Evolutionary conservation across 2,113 vertebrate genomes (phyloP), one percentile per base, ranked within the genome.

Genomic region (Genyomyrus donnyi): DNA sequence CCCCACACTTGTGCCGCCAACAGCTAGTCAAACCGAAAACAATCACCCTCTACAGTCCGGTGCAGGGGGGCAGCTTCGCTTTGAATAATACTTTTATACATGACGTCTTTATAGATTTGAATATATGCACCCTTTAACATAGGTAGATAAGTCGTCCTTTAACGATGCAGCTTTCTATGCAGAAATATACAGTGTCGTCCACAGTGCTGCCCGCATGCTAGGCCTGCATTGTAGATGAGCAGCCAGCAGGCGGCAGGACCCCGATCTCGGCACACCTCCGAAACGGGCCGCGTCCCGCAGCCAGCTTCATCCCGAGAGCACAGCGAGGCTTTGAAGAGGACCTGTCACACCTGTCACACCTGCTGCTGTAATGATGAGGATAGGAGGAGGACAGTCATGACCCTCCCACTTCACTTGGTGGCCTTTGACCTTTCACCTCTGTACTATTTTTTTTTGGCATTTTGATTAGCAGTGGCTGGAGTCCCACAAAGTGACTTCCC

Each of bases 41-140:
- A 7, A 87, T n/a, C 85, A 24, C 46, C 89, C 31, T 80, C 66
- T 52, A 90, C 50, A 88, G 74, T 39, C 46, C 39, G 10, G 48
- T 21, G 42, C 5, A n/a, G 45, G 62, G 83, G 56, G 87, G 87
- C 87, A 89, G 90, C 90, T 92, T 91, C 90, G 92, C 91, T 91
- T 90, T 91, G 91, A 94, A 93, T 92, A 94, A 91, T 93, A 94
- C 86, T 89, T 74, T 91, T 93, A 93, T 94, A 95, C 91, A 93
- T 88, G 50, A 93, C 91, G 90, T 94, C 92, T 92, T 93, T 90
- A 86, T 93, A 93, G 92, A 92, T 90, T 92, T 89, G 88, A 92
- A 91, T 93, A 93, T 94, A 92, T 93, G 94, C 90, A 91, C 85
- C 62, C 93, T 94, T 95, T 86, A 94, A 94, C 92, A 95, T 94